A percentile compares a stretch with the other conserved stretches of the same genome.
These are phyloP conservation scores for Poeciliopsis gracilis DNA, from an alignment of 2,797 vertebrate species.

Conservation along the genomic window DNA sequence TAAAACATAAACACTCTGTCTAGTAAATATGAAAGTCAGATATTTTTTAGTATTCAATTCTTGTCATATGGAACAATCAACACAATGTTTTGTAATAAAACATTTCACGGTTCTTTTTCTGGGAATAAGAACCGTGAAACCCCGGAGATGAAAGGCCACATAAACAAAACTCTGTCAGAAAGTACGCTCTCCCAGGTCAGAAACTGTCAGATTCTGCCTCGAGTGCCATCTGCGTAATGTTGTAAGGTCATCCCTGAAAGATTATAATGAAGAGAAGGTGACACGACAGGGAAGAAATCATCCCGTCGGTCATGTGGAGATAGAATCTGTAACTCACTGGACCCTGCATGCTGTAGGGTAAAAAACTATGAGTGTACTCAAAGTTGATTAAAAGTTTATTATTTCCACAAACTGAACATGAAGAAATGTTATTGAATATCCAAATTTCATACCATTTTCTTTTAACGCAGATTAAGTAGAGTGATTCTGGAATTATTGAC, in stretches of 20 bases:
- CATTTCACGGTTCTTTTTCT: constrained; percentile 9
- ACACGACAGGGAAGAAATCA: constrained; percentile 46
- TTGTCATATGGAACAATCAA: background rate
- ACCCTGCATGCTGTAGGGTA: constrained; percentile 41
- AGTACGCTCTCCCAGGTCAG: constrained; percentile 34
- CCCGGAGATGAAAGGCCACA: constrained; percentile 48
- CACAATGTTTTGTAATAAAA: background rate
- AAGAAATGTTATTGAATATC: constrained; percentile 2
- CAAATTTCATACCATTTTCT: constrained; percentile 39
- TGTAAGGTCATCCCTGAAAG: constrained; percentile 43
- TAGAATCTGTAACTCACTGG: constrained; percentile 53
- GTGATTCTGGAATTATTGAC: constrained; percentile 58
- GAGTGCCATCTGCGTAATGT: constrained; percentile 63
- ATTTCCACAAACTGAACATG: constrained; percentile 40
- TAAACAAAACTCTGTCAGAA: constrained; percentile 56
- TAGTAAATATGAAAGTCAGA: background rate
- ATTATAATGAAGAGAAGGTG: constrained; percentile 36
- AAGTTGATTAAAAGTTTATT: constrained; percentile 21
- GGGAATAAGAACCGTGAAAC: constrained; percentile 29
- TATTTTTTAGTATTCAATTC: background rate
- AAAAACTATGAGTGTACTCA: constrained; percentile 28
- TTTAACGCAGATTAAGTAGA: constrained; percentile 22
- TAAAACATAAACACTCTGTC: background rate
- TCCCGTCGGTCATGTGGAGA: constrained; percentile 59
- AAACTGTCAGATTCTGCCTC: constrained; percentile 62